Base-by-base conservation (phyloP, 2,113 vertebrate species). In the Hemichromis elongatus region DNA sequence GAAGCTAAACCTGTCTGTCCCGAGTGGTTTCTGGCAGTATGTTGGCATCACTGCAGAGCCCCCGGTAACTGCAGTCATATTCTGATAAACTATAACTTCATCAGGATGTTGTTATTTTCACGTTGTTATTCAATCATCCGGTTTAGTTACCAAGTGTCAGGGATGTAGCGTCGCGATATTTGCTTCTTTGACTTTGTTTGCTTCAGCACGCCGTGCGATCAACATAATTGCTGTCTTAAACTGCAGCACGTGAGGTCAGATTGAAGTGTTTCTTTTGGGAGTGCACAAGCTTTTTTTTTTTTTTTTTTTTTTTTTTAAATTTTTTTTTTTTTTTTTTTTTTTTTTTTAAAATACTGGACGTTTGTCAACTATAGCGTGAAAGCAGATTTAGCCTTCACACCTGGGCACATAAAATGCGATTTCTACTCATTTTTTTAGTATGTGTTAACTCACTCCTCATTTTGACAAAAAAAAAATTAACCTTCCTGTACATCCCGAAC, bases 281-380 rank as follows among this genome's bases (percentile, higher is more conserved):
- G 26, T 3, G 3, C 45, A 33, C 70, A 33, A 52, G 6, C 45
- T 52, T 26, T 5, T 52, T 47, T 47, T 13, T 37, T 0, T 30
- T 4, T n/a, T 2, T 13, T 37, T 55, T n/a, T 5, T 33, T 33
- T 28, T 3, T 33, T 37, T 21, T n/a, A n/a, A n/a, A n/a, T 52
- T 47, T 47, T 13, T 37, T 0, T 30, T 4, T n/a, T 2, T 13
- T 37, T 55, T n/a, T 5, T 33, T 33, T 28, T 3, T 33, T 37
- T 21, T n/a, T 0, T 33, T 33, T 33, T 6, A 6, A 37, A 63
- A 37, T 75, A 52, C 16, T 5, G 26, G 45, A 18, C n/a, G 26
- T 75, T 50, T 75, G 45, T 75, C 26, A 75, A 19, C 70, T 75
- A 50, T 45, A 75, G 16, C 45, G 3, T 73, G 68, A 45, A 47